Evolutionary conservation across 1,140 invertebrate genomes (phyloP), one percentile per base, ranked within the genome.

Genomic region (Aphidius gifuensis): DNA sequence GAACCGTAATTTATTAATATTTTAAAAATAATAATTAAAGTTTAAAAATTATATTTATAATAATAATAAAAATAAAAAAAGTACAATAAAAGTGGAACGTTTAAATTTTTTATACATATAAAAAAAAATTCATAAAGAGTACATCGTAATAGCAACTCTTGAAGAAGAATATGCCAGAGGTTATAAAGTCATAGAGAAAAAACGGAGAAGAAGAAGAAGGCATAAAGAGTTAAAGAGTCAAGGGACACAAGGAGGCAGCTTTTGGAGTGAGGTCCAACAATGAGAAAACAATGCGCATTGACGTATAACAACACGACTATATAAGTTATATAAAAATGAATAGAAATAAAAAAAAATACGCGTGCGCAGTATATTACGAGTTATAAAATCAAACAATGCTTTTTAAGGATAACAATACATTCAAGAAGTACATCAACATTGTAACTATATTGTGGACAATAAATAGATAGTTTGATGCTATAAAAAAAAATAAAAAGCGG

Each of bases 401-500:
- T 47, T 38, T 55, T 55, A 40, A 5, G 46, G 45, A 54, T 75
- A 77, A 77, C 75, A 77, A 77, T 77, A 69, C 64, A 60, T 56
- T 51, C 63, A 70, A 75, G 71, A 70, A 76, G 68, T 69, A 76
- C 66, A 68, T 66, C 61, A 64, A 66, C 61, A 65, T 66, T 66
- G 74, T 75, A 74, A 78, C 77, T 73, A 74, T 74, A 71, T 79
- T 64, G 73, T 16, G 16, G 70, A 78, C 72, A 77, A 77, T 78
- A 67, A 69, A 67, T 67, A 69, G 61, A 55, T 64, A 61, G 44
- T 64, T 69, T 60, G 46, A 45, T 16, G 38, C 9, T 47, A 53
- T 42, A 45, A 40, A 38, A 5, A 51, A 51, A 44, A 44, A 51
- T 50, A 38, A 60, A 47, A 49, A 3, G 21, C 11, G 51, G 49